Conservation (phyloP, 2,888 invertebrate species). For the Ptilodon capucinus region DNA sequence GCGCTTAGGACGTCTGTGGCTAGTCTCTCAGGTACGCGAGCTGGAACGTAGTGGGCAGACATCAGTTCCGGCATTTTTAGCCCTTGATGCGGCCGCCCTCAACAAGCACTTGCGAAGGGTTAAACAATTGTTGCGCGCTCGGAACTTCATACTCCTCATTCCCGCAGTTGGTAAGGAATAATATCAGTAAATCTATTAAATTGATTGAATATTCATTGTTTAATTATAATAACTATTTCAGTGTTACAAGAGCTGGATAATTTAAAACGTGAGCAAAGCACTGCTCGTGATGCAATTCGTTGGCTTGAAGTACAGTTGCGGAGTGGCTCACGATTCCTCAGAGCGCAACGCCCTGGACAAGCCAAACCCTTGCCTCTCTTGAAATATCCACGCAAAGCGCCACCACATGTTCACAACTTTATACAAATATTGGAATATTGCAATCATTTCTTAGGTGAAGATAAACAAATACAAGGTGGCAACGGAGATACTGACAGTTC, state of each 20-base stretch:
- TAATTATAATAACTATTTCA: slow-evolving; percentile 59
- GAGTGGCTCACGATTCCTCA: slow-evolving; percentile 92
- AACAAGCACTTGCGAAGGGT: slow-evolving; percentile 89
- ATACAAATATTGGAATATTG: slow-evolving; percentile 93
- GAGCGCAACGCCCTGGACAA: slow-evolving; percentile 94
- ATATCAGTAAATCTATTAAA: not conserved
- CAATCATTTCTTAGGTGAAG: slow-evolving; percentile 85
- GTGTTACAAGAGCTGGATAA: slow-evolving; percentile 95
- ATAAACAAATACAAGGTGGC: slow-evolving; percentile 59
- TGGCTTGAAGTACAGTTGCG: slow-evolving; percentile 95
- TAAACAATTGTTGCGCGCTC: slow-evolving; percentile 91
- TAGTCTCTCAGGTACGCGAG: slow-evolving; percentile 93
- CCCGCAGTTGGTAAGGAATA: slow-evolving; percentile 90
- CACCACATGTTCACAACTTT: slow-evolving; percentile 84
- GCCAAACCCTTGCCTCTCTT: slow-evolving; percentile 85
- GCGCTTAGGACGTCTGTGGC: slow-evolving; percentile 94
- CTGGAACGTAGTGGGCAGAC: slow-evolving; percentile 88
- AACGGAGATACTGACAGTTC: slow-evolving; percentile 62
- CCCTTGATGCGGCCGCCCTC: slow-evolving; percentile 92
- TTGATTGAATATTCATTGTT: not conserved
- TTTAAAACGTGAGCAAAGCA: slow-evolving; percentile 91
- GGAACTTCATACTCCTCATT: slow-evolving; percentile 93
- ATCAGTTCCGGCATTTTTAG: slow-evolving; percentile 90
- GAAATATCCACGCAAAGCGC: slow-evolving; percentile 70
- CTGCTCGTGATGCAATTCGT: slow-evolving; percentile 95